Evolutionary conservation across 2,113 vertebrate genomes (phyloP).

Genomic region (Melanostigma gelatinosum): DNA sequence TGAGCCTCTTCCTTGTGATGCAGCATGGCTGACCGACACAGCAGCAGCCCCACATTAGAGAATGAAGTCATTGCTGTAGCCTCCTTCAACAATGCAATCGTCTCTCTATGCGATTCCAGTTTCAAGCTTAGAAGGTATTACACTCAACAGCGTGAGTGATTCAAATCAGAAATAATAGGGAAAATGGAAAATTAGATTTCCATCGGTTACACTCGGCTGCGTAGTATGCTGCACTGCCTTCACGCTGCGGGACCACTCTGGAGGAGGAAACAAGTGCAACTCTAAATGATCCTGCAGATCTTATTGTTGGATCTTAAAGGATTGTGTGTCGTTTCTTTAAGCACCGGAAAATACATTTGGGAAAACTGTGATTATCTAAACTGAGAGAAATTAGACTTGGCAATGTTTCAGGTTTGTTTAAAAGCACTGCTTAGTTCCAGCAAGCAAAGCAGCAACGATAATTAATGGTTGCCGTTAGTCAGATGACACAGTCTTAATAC

Average conservation of each 20-base stretch:
- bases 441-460: slow-evolving; percentile 9
- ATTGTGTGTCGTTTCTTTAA: background rate
- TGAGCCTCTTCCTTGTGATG: slow-evolving; percentile 38
- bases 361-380: slow-evolving; percentile 11
- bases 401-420: slow-evolving; percentile 15
- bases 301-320: background rate
- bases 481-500: slow-evolving; percentile 19
- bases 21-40: slow-evolving; percentile 30
- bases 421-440: slow-evolving; percentile 6
- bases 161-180: slow-evolving; percentile 30
- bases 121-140: slow-evolving; percentile 19
- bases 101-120: slow-evolving; percentile 2
- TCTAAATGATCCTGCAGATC: slow-evolving; percentile 3
- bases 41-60: slow-evolving; percentile 29
- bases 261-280: background rate
- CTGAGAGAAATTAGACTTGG: background rate
- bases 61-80: slow-evolving; percentile 46
- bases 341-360: slow-evolving; percentile 2
- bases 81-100: slow-evolving; percentile 28
- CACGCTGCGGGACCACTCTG: background rate
- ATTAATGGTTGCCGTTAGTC: slow-evolving; percentile 51
- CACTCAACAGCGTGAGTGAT: slow-evolving; percentile 17
- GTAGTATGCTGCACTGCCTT: slow-evolving; percentile 29
- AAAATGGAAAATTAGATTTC: slow-evolving; percentile 46
- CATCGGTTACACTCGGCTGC: background rate